phyloP scores from a whole-genome alignment of 1,140 invertebrate genomes.

The Leptopilina boulardi region DNA sequence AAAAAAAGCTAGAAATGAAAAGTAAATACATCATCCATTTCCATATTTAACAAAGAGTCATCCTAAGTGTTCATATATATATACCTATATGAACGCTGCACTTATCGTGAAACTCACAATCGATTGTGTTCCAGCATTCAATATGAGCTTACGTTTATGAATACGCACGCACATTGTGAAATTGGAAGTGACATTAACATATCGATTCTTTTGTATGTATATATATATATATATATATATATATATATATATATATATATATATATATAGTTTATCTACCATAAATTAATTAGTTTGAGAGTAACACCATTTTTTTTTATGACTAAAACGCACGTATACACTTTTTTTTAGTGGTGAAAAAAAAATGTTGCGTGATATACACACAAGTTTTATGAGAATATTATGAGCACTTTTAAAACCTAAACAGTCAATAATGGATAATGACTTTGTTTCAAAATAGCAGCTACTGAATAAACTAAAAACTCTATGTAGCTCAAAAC shows the following conservation, averaged over 20 bases:
- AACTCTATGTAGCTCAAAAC: too few relatives aligned
- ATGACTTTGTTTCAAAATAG: not conserved
- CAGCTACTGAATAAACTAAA: not conserved
- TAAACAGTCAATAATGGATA: not conserved
- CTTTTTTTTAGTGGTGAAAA: not conserved
- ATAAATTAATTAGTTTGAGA: slow-evolving; percentile 21
- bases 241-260: too few relatives aligned
- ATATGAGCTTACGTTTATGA: slow-evolving; percentile 1
- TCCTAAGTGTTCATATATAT: not conserved
- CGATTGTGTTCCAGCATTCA: slow-evolving; percentile 7
- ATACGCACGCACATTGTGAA: slow-evolving; percentile 4
- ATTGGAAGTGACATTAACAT: slow-evolving; percentile 21
- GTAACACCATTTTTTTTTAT: not conserved
- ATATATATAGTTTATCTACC: not conserved
- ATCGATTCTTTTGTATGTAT: slow-evolving; percentile 16
- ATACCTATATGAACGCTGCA: not conserved
- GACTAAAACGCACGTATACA: not conserved
- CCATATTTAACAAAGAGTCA: slow-evolving; percentile 10
- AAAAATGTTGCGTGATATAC: not conserved
- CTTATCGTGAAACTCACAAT: slow-evolving; percentile 21
- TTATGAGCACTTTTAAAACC: slow-evolving; percentile 13
- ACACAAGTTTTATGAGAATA: not conserved
- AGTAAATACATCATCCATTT: not conserved
- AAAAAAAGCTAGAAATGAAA: not conserved
- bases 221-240: too few relatives aligned